Evolutionary conservation across 2,888 invertebrate genomes (phyloP).

Genomic region (Mechanitis messenoides): DNA sequence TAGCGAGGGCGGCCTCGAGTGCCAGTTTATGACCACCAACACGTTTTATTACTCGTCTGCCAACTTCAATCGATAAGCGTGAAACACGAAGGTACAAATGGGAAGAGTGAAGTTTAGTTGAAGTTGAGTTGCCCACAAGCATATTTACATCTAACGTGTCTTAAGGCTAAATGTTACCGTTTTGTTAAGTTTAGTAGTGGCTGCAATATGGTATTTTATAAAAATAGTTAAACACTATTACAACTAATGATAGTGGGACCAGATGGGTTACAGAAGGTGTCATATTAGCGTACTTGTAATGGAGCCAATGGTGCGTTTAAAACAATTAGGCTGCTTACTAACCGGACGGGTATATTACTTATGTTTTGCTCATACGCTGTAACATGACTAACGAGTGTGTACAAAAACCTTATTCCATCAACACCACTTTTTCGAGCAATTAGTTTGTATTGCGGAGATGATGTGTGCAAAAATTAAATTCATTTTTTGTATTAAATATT

Average conservation of each 20-base stretch:
- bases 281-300: conserved; percentile 21
- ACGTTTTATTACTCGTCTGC: conserved; percentile 63
- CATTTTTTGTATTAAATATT: neutral
- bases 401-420: conserved; percentile 65
- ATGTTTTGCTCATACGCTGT: conserved; percentile 53
- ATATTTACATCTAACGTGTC: conserved; percentile 29
- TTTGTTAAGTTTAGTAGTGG: conserved; percentile 8
- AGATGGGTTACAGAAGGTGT: conserved; percentile 14
- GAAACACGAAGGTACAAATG: conserved; percentile 37
- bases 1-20: conserved; percentile 57
- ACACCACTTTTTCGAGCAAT: conserved; percentile 56
- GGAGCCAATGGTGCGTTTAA: conserved; percentile 32
- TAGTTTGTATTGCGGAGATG: conserved; percentile 48
- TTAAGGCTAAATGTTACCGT: conserved; percentile 16
- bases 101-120: too few relatives aligned
- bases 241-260: too few relatives aligned
- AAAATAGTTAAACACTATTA: conserved; percentile 2
- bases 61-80: conserved; percentile 58
- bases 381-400: conserved; percentile 55
- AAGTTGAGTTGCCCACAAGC: conserved; percentile 39
- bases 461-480: conserved; percentile 9
- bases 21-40: conserved; percentile 69
- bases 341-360: conserved; percentile 52
- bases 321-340: conserved; percentile 42
- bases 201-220: too few relatives aligned